These are phyloP conservation scores for Panthera leo DNA, from an alignment of 2,113 vertebrate species.

Conservation along the genomic window DNA sequence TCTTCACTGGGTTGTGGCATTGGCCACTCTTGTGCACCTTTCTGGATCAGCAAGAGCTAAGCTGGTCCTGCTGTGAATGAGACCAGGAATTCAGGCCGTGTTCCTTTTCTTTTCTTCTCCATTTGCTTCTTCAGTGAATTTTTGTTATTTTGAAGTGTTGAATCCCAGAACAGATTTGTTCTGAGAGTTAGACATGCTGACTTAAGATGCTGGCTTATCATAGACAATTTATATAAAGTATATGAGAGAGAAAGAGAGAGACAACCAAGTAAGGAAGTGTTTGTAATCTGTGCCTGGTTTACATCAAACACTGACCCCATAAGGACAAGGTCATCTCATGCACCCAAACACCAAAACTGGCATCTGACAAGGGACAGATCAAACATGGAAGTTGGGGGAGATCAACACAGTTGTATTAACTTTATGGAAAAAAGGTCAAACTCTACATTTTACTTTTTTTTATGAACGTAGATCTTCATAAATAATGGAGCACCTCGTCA, in stretches of 20 bases:
- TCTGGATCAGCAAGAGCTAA: not conserved
- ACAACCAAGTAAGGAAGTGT: not conserved
- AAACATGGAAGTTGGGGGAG: not conserved
- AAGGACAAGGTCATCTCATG: not conserved
- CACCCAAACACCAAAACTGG: not conserved
- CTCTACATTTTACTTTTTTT: not conserved
- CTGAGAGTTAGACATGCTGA: not conserved
- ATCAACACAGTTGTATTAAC: not conserved
- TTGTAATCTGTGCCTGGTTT: not conserved
- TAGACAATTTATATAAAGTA: constrained; percentile 5
- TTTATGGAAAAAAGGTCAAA: not conserved
- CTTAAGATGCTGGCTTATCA: not conserved
- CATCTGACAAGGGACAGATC: not conserved
- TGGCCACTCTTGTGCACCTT: not conserved
- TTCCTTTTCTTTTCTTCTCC: not conserved
- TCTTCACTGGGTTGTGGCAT: not conserved
- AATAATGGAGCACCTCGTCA: not conserved
- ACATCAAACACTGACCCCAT: not conserved
- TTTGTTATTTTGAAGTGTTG: constrained; percentile 1
- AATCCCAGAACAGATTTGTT: not conserved
- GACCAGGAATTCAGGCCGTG: not conserved
- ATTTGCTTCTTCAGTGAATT: not conserved
- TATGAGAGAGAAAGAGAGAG: not conserved
- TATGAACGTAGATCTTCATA: not conserved
- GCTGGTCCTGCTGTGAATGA: not conserved